Percentiles rank a stretch among this genome's conserved stretches.
These are phyloP conservation scores for Caradrina clavipalpis DNA, from an alignment of 2,888 invertebrate genomes.

Conservation along the genomic window DNA sequence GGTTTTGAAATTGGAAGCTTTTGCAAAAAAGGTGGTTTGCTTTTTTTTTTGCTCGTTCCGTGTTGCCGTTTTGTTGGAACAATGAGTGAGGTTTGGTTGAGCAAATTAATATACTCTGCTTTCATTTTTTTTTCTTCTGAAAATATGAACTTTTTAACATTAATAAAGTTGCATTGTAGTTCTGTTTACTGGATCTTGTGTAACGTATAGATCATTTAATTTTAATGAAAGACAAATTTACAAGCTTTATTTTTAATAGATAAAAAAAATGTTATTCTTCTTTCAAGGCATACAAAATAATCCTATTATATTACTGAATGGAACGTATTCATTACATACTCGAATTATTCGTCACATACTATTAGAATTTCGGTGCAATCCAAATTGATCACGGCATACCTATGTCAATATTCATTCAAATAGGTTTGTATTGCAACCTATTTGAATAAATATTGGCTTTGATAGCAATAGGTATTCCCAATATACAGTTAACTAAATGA, in stretches of 20 bases:
- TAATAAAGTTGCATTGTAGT: too few relatives aligned
- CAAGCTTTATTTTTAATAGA: neutral
- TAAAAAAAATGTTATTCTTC: neutral
- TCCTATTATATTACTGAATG: neutral
- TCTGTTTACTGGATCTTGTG: neutral
- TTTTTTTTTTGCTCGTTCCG: neutral
- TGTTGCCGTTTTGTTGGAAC: slow-evolving; percentile 15
- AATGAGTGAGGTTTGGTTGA: neutral
- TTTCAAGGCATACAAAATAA: neutral
- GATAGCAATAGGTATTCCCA: slow-evolving; percentile 10
- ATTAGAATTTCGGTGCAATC: slow-evolving; percentile 13
- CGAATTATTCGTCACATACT: neutral
- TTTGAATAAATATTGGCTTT: slow-evolving; percentile 40
- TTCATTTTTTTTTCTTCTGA: slow-evolving; percentile 3
- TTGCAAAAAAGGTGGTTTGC: slow-evolving; percentile 20
- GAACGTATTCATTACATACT: slow-evolving; percentile 1
- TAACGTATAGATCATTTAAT: neutral
- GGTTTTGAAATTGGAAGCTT: slow-evolving; percentile 59
- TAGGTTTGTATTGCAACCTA: slow-evolving; percentile 33
- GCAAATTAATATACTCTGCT: too few relatives aligned
- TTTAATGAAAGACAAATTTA: neutral
- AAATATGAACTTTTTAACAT: neutral
- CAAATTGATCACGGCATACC: slow-evolving; percentile 16
- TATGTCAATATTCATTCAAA: slow-evolving; percentile 38
- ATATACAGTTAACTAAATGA: slow-evolving; percentile 20